These are phyloP conservation scores for Distichodus sexfasciatus DNA, from an alignment of 2,797 vertebrate genomes.

Conservation along the genomic window DNA sequence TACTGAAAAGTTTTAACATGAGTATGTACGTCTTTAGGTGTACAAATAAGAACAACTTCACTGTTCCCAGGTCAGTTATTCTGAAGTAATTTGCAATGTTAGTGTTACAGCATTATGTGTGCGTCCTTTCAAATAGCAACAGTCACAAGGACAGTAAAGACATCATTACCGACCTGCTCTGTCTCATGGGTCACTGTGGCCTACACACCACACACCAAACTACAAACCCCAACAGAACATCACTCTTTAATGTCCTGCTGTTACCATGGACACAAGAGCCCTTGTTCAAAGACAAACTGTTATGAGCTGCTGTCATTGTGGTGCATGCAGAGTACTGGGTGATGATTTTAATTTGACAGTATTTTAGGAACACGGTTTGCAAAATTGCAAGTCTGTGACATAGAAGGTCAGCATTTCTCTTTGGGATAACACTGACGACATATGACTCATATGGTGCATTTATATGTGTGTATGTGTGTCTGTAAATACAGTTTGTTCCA, in stretches of 20 bases:
- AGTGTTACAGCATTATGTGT: constrained; percentile 18
- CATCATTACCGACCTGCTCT: constrained; percentile 63
- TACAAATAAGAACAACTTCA: not conserved
- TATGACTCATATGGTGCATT: no score
- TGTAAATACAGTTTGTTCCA: no score
- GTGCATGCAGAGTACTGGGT: not conserved
- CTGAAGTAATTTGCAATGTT: not conserved
- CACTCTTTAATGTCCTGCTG: constrained; percentile 59
- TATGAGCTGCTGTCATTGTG: not conserved
- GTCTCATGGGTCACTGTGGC: constrained; percentile 56
- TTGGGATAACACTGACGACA: no score
- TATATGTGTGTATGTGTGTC: no score
- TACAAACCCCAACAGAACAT: constrained; percentile 2
- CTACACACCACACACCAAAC: constrained; percentile 53
- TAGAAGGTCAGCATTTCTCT: not conserved
- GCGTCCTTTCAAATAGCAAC: constrained; percentile 36
- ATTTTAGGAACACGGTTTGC: not conserved
- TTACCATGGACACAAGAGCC: constrained; percentile 69
- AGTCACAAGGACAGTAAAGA: constrained; percentile 60
- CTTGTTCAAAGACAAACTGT: not conserved
- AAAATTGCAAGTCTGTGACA: not conserved
- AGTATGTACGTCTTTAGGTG: no score
- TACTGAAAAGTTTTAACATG: no score
- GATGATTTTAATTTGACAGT: not conserved
- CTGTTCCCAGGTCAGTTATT: not conserved